These are phyloP conservation scores for Pangasius larnaudii DNA, from an alignment of 2,797 vertebrate genomes.

Conservation along the genomic window DNA sequence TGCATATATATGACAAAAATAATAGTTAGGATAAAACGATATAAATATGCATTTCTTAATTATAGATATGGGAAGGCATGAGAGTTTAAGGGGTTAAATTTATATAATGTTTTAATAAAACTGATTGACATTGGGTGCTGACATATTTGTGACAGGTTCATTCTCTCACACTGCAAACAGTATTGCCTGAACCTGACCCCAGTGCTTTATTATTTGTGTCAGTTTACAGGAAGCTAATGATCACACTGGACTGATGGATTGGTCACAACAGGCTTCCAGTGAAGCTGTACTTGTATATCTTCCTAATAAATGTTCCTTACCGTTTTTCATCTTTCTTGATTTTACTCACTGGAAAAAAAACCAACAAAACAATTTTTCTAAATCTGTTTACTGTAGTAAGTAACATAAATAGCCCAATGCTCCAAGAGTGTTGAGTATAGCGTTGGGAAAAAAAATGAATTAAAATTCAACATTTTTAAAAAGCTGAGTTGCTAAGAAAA, in stretches of 20 bases:
- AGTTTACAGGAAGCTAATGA: constrained; percentile 30
- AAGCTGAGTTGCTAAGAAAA: neutral
- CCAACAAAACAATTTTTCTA: neutral
- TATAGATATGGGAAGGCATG: neutral
- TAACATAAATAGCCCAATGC: neutral
- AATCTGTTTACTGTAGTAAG: neutral
- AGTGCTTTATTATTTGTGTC: constrained; percentile 17
- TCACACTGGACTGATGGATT: constrained; percentile 23
- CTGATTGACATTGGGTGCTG: neutral
- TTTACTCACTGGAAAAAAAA: neutral
- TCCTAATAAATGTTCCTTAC: neutral
- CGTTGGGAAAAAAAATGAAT: neutral
- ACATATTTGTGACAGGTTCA: neutral
- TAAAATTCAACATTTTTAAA: neutral
- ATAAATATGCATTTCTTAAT: neutral
- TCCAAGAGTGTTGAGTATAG: neutral
- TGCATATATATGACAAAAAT: neutral
- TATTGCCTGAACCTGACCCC: neutral
- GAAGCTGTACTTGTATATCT: neutral
- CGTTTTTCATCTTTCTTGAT: neutral
- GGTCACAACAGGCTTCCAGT: constrained; percentile 1
- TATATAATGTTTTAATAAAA: neutral
- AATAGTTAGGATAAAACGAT: neutral
- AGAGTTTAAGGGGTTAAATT: neutral
- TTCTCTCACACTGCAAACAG: neutral